Percentiles rank a stretch among this genome's conserved stretches.
These are phyloP conservation scores for Tiliacea citrago DNA, from an alignment of 2,888 invertebrate species.

Conservation along the genomic window DNA sequence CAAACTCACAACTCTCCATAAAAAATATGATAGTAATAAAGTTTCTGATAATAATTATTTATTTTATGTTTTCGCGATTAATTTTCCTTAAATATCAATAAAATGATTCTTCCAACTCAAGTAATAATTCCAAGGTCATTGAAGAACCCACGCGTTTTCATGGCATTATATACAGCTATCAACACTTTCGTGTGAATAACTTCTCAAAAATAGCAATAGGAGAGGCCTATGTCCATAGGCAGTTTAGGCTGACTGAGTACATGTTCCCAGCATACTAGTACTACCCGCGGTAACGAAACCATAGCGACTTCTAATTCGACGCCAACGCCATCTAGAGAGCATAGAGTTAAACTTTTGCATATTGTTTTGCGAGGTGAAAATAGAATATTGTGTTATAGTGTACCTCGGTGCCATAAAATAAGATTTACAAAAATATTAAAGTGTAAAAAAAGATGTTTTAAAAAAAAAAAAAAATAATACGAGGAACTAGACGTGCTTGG, in stretches of 20 bases:
- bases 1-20: too few species aligned
- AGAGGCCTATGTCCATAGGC: constrained; percentile 50
- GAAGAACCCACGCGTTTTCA: too few species aligned
- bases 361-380: neutral
- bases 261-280: neutral
- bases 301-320: constrained; percentile 41
- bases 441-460: neutral
- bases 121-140: too few species aligned
- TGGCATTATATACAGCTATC: neutral
- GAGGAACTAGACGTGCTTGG: neutral
- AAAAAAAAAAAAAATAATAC: too few species aligned
- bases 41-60: too few species aligned
- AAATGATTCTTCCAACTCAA: too few species aligned
- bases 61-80: neutral
- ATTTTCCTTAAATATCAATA: neutral
- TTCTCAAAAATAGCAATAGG: constrained; percentile 21
- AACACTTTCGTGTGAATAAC: constrained; percentile 33
- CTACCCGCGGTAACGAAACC: constrained; percentile 39
- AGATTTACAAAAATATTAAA: neutral
- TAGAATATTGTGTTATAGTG: neutral
- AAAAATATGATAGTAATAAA: neutral
- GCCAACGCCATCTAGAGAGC: constrained; percentile 53
- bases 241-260: neutral
- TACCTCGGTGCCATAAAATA: too few species aligned
- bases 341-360: neutral